phyloP scores from a whole-genome alignment of 2,888 invertebrate species.

The Drosophila incognita region DNA sequence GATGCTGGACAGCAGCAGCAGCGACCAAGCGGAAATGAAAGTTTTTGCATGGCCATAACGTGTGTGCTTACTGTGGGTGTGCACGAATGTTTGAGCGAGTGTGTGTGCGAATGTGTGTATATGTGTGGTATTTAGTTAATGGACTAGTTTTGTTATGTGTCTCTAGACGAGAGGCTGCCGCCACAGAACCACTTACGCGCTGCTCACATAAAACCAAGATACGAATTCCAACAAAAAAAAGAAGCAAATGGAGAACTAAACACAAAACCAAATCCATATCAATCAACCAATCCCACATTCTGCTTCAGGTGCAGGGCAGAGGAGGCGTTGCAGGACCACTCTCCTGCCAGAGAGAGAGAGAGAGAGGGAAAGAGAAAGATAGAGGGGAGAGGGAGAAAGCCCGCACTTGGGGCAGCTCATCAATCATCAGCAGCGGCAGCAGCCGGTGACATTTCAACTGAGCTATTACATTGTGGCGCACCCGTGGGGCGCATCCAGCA shows the following conservation, averaged over 20 bases:
- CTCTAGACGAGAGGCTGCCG: conserved; percentile 2
- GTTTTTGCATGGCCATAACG: conserved; percentile 45
- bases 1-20: conserved; percentile 8
- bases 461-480: conserved; percentile 35
- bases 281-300: conserved; percentile 32
- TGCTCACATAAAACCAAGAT: conserved; percentile 12
- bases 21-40: conserved; percentile 68
- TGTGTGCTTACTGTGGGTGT: conserved; percentile 2
- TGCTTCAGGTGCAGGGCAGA: conserved; percentile 9
- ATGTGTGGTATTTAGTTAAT: conserved; percentile 61
- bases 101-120: conserved; percentile 15
- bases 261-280: conserved; percentile 30
- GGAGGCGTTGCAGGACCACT: neutral
- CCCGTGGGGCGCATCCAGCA: neutral
- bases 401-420: conserved; percentile 26
- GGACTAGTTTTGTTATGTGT: conserved; percentile 64
- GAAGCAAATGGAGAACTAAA: conserved; percentile 12
- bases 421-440: conserved; percentile 43
- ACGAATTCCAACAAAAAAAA: conserved; percentile 17
- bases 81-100: conserved; percentile 13
- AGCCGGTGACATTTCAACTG: conserved; percentile 54
- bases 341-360: neutral
- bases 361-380: neutral
- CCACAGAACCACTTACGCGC: conserved; percentile 18
- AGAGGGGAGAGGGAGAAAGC: neutral